Evolutionary conservation across 2,888 invertebrate genomes (phyloP).

Genomic region (Smittia sp.): DNA sequence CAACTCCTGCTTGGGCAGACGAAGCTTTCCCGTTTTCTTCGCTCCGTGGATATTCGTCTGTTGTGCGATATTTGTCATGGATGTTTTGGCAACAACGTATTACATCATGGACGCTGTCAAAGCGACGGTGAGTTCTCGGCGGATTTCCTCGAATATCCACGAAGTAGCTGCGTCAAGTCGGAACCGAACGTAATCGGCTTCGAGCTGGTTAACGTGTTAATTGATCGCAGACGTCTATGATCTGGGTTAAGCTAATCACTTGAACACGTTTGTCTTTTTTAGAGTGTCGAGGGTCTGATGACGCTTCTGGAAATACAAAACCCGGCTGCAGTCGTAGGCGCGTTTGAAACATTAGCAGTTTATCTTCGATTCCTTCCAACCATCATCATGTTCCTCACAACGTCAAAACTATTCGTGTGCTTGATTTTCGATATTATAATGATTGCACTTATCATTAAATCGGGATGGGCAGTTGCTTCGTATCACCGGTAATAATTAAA

Average conservation of each 20-base stretch:
- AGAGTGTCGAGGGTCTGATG: slow-evolving; percentile 20
- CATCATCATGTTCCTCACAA: neutral
- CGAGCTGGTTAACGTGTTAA: too few relatives aligned
- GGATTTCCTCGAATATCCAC: too few relatives aligned
- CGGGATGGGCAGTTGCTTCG: slow-evolving; percentile 21
- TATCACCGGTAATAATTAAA: too few relatives aligned
- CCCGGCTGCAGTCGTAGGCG: neutral
- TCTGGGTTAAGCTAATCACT: too few relatives aligned
- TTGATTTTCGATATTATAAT: slow-evolving; percentile 1
- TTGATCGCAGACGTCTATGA: too few relatives aligned
- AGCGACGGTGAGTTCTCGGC: slow-evolving; percentile 50
- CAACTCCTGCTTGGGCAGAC: slow-evolving; percentile 41
- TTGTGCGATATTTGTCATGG: slow-evolving; percentile 50
- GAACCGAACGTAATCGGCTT: too few relatives aligned
- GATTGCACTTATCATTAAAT: neutral
- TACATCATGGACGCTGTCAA: slow-evolving; percentile 51
- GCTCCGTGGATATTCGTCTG: slow-evolving; percentile 54
- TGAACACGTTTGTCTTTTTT: slow-evolving; percentile 23
- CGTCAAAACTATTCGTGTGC: slow-evolving; percentile 13
- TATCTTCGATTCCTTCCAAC: neutral
- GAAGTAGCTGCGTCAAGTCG: neutral
- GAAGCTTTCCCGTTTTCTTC: slow-evolving; percentile 45
- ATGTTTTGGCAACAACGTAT: slow-evolving; percentile 53
- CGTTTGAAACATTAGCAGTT: slow-evolving; percentile 1
- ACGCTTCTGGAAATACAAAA: neutral